phyloP scores from a whole-genome alignment of 2,888 invertebrate species.

The Bembecia ichneumoniformis region DNA sequence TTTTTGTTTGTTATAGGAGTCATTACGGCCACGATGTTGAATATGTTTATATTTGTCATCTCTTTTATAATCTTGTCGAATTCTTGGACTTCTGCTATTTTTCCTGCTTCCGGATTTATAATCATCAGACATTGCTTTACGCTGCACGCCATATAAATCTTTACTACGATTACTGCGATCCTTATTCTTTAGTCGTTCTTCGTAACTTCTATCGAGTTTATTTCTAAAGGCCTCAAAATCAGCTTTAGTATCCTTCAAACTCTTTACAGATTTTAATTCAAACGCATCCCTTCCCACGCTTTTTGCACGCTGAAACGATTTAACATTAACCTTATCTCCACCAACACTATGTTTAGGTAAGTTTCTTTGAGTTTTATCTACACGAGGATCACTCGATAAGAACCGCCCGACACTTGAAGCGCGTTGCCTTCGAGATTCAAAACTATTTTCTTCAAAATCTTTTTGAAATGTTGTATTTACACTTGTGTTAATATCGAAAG shows the following conservation, averaged over 20 bases:
- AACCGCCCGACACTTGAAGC: constrained; percentile 54
- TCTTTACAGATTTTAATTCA: constrained; percentile 20
- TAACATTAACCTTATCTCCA: constrained; percentile 8
- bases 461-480: constrained; percentile 48
- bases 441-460: constrained; percentile 24
- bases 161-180: constrained; percentile 3
- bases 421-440: constrained; percentile 40
- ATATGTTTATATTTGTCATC: constrained; percentile 17
- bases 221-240: constrained; percentile 41
- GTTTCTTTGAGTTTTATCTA: constrained; percentile 4
- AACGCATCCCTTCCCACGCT: constrained; percentile 38
- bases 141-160: not conserved
- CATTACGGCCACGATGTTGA: constrained; percentile 14
- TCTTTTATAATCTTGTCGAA: constrained; percentile 22
- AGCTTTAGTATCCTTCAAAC: constrained; percentile 48
- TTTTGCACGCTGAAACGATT: constrained; percentile 34
- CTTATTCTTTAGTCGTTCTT: constrained; percentile 10
- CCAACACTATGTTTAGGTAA: not conserved
- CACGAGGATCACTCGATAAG: constrained; percentile 15
- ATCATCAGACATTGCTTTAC: not conserved
- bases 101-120: constrained; percentile 31
- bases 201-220: constrained; percentile 11
- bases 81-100: constrained; percentile 47
- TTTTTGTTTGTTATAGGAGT: constrained; percentile 13
- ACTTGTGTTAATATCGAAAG: constrained; percentile 56